These are phyloP conservation scores for Agapornis roseicollis DNA, from an alignment of 2,113 vertebrate species.

Conservation along the genomic window DNA sequence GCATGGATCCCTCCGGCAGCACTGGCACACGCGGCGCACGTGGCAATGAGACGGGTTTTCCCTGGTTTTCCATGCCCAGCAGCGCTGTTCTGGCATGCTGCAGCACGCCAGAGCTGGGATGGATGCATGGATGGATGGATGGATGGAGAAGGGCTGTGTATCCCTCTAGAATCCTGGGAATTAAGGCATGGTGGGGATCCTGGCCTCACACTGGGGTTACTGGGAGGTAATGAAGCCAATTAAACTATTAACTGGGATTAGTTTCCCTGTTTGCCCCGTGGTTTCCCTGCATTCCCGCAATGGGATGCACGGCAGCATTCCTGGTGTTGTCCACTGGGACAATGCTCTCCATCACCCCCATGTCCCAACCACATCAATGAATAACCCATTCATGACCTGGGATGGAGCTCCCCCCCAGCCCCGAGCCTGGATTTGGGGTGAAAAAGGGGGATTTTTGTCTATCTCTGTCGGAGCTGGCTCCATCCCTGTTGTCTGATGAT, in stretches of 20 bases:
- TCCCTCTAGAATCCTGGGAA: neutral
- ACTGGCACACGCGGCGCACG: slow-evolving; percentile 8
- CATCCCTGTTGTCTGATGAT: neutral
- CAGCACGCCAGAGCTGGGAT: accelerated
- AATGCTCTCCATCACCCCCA: neutral
- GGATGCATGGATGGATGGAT: neutral
- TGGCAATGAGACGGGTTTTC: neutral
- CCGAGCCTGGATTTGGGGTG: neutral
- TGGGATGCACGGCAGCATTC: neutral
- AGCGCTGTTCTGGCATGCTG: neutral
- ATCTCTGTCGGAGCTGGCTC: neutral
- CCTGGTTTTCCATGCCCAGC: slow-evolving; percentile 27
- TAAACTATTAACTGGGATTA: slow-evolving; percentile 19
- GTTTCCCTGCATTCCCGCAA: neutral
- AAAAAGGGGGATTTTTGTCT: neutral
- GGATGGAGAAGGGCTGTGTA: neutral
- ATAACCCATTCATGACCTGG: neutral
- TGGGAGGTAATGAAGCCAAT: neutral
- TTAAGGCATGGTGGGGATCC: accelerated
- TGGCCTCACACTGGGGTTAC: neutral
- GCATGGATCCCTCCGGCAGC: neutral
- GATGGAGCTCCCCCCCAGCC: neutral
- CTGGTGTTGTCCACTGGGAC: accelerated
- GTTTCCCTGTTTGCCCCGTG: slow-evolving; percentile 12
- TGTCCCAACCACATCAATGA: neutral